Evolutionary conservation across 2,888 invertebrate species (phyloP).

Genomic region (Drosophila eohydei): DNA sequence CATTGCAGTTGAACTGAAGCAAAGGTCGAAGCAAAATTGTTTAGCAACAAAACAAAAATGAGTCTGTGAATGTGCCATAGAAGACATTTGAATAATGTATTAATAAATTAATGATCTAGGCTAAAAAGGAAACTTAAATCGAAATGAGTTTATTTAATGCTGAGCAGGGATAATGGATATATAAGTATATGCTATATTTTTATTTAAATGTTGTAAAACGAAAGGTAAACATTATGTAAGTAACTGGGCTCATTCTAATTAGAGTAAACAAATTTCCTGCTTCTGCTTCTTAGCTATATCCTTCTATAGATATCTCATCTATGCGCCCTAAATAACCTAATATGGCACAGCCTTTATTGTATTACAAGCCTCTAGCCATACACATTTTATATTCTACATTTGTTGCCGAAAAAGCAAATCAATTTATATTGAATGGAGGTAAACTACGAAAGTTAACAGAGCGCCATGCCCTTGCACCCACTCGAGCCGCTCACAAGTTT

Average conservation of each 20-base stretch:
- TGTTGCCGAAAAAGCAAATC: constrained; percentile 35
- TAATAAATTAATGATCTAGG: constrained; percentile 34
- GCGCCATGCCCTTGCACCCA: constrained; percentile 10
- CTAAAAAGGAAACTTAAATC: neutral
- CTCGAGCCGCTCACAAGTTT: constrained; percentile 24
- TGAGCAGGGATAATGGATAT: neutral
- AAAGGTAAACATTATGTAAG: no score
- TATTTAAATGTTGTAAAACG: neutral
- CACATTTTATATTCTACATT: constrained; percentile 20
- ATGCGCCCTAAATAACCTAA: neutral
- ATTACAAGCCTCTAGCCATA: constrained; percentile 1
- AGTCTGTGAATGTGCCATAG: constrained; percentile 69
- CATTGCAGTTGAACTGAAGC: constrained; percentile 48
- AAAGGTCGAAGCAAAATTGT: constrained; percentile 1
- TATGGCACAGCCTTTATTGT: neutral
- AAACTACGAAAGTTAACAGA: constrained; percentile 45
- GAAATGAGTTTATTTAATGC: neutral
- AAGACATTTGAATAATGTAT: constrained; percentile 44
- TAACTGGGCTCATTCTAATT: neutral
- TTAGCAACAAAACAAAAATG: constrained; percentile 15
- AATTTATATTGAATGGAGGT: constrained; percentile 45
- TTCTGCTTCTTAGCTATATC: neutral
- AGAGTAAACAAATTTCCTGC: neutral
- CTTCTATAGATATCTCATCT: neutral
- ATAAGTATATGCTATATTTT: neutral